Evolutionary conservation across 2,888 invertebrate species (phyloP).

Genomic region (Herminia tarsipennalis): DNA sequence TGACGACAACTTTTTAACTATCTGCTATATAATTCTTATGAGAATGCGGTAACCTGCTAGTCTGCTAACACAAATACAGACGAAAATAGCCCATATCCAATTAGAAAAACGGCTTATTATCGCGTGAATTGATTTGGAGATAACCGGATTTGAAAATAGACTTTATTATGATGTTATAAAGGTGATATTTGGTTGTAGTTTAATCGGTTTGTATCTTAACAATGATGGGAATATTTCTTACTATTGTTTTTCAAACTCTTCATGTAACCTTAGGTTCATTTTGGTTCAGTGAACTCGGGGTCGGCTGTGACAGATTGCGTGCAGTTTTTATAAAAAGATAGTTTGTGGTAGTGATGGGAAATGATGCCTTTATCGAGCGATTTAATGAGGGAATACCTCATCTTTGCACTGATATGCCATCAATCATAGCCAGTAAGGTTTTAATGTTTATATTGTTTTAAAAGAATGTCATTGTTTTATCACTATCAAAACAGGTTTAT

Average conservation of each 20-base stretch:
- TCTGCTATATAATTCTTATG: conserved; percentile 42
- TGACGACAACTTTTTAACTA: conserved; percentile 38
- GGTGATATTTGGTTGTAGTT: conserved; percentile 28
- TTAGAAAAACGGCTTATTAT: conserved; percentile 16
- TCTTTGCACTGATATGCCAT: no score
- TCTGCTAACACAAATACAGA: conserved; percentile 8
- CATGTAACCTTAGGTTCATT: conserved; percentile 65
- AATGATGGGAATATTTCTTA: conserved; percentile 66
- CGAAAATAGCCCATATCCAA: conserved; percentile 22
- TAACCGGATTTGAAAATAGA: background rate
- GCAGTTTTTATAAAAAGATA: conserved; percentile 24
- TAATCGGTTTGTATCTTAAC: conserved; percentile 41
- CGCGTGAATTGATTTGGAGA: conserved; percentile 2
- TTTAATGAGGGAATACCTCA: no score
- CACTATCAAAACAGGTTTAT: no score
- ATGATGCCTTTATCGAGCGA: no score
- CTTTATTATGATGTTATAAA: conserved; percentile 20
- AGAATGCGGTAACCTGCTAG: conserved; percentile 46
- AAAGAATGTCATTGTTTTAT: no score
- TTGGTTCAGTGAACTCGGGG: conserved; percentile 61
- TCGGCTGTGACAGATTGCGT: conserved; percentile 29
- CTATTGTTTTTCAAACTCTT: conserved; percentile 68
- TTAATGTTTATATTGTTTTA: no score
- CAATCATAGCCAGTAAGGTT: no score
- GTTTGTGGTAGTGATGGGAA: no score